Evolutionary conservation across 2,888 invertebrate genomes (phyloP), one percentile per base, ranked within the genome.

Genomic region (Cancer borealis): DNA sequence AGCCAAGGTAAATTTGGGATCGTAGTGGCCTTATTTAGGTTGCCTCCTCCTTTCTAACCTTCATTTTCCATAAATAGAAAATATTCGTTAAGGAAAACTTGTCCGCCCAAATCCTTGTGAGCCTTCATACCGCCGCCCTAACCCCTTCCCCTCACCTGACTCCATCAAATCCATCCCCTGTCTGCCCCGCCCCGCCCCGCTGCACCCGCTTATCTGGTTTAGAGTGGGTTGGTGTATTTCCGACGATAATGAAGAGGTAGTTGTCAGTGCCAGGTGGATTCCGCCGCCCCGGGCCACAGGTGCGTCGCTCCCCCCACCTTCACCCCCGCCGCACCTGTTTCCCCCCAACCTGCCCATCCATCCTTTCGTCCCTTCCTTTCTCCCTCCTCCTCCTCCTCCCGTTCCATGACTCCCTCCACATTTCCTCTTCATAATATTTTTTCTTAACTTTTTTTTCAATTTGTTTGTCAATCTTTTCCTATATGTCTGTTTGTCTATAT

Each of bases 241-340:
- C 73, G n/a, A 73, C 73, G 73, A 73, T 73, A 73, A 73, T 73
- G 73, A 73, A 73, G 73, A 73, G 73, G 73, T 73, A n/a, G 73
- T 73, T 73, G 73, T 73, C 73, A 73, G 73, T 26, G 21, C 26
- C 73, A 73, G 73, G 73, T 73, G 73, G 26, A 73, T 73, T 26
- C 73, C 73, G 73, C 73, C 21, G 73, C 73, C 73, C n/a, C 73
- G 26, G 26, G 73, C 73, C 73, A 6, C 73, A 73, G 73, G n/a
- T 73, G 73, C 21, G 26, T 73, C 73, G 26, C 21, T n/a, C 73
- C n/a, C n/a, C n/a, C 21, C n/a, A 8, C 66, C 21, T 14, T 21
- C 73, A 6, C 26, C 73, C 73, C n/a, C 73, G n/a, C 14, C 39
- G 30, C 66, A 45, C 45, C 66, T 54, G 14, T 45, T 54, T 17